A percentile compares a stretch with the other conserved stretches of the same genome.
phyloP scores from a whole-genome alignment of 2,113 vertebrate genomes.

The Zosterops pallidus region DNA sequence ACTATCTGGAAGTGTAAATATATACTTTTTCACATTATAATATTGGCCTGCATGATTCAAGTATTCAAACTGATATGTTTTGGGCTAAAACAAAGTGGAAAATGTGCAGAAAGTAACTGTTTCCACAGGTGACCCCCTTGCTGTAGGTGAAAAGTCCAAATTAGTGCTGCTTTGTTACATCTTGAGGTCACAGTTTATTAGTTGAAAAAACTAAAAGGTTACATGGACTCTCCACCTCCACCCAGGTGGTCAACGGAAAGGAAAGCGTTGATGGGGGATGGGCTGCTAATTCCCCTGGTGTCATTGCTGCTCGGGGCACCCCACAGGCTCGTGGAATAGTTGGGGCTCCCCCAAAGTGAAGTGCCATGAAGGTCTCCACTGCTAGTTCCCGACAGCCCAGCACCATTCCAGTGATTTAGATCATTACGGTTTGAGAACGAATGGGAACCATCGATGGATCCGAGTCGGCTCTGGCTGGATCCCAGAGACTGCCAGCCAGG shows the following conservation, averaged over 20 bases:
- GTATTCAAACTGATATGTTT: slow-evolving; percentile 99
- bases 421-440: slow-evolving; percentile 91
- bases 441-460: slow-evolving; percentile 88
- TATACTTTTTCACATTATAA: slow-evolving; percentile 99
- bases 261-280: slow-evolving; percentile 94
- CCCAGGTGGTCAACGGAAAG: slow-evolving; percentile 97
- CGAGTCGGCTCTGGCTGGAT: slow-evolving; percentile 89
- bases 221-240: slow-evolving; percentile 93
- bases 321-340: slow-evolving; percentile 98
- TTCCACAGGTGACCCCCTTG: slow-evolving; percentile 92
- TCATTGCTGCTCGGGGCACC: slow-evolving; percentile 87
- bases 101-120: slow-evolving; percentile 97
- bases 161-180: slow-evolving; percentile 87
- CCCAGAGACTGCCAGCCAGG: slow-evolving; percentile 93
- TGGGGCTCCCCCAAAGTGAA: slow-evolving; percentile 94
- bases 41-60: slow-evolving; percentile 99
- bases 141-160: slow-evolving; percentile 88
- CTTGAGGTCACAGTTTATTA: slow-evolving; percentile 87
- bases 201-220: slow-evolving; percentile 78
- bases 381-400: slow-evolving; percentile 84
- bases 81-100: slow-evolving; percentile 99
- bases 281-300: slow-evolving; percentile 89
- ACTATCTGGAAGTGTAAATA: slow-evolving; percentile 98
- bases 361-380: slow-evolving; percentile 91
- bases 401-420: slow-evolving; percentile 94